Conservation (phyloP, 2,888 invertebrate genomes). For the Papilio demoleus region DNA sequence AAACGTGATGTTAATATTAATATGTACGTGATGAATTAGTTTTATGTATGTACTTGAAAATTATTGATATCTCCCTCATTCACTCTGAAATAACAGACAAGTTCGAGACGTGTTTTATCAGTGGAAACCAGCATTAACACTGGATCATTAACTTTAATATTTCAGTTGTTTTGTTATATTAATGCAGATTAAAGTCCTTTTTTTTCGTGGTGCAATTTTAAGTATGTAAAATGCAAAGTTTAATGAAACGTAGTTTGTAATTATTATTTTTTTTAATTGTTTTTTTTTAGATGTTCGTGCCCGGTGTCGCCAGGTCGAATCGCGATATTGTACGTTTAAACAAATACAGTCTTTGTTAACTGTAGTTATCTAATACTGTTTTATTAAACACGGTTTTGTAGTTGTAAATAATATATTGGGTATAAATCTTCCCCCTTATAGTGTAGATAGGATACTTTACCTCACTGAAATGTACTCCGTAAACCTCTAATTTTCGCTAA, state of each 20-base stretch:
- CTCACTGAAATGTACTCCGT: background rate
- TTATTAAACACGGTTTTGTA: background rate
- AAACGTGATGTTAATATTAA: background rate
- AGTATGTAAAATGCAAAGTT: too few relatives aligned
- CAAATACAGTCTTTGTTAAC: background rate
- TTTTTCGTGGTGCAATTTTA: too few relatives aligned
- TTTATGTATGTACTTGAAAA: too few relatives aligned
- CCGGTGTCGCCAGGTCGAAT: constrained; percentile 22
- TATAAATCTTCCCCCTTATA: background rate
- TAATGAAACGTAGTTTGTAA: too few relatives aligned
- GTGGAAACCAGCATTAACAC: too few relatives aligned
- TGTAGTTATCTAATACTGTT: background rate
- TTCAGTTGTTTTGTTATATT: too few relatives aligned
- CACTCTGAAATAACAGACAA: too few relatives aligned
- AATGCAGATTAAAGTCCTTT: too few relatives aligned
- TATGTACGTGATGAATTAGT: too few relatives aligned
- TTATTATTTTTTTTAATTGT: background rate
- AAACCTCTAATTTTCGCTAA: background rate
- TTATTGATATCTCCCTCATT: background rate
- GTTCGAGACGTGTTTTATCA: too few relatives aligned
- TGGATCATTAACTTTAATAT: too few relatives aligned
- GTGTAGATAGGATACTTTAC: background rate
- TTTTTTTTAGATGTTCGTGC: constrained; percentile 19
- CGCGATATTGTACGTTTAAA: constrained; percentile 3
- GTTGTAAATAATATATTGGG: background rate